A percentile compares a stretch with the other conserved stretches of the same genome.
Evolutionary conservation across 2,888 invertebrate genomes (phyloP).

Genomic region (Unio delphinus): DNA sequence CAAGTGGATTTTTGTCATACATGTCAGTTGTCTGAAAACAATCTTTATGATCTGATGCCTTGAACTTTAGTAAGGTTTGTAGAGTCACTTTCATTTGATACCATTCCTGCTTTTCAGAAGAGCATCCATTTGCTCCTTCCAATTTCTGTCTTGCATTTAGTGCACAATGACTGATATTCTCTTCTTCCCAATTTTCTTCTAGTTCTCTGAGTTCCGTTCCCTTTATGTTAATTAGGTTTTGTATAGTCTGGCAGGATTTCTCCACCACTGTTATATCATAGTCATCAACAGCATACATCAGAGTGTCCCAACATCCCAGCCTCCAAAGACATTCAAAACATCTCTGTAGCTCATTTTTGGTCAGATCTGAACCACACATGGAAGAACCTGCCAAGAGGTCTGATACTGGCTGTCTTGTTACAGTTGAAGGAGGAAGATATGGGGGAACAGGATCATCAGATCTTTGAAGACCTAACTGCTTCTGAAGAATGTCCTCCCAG

Average conservation of each 20-base stretch:
- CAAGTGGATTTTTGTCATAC: conserved; percentile 28
- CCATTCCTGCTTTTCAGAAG: no score
- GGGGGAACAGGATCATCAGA: no score
- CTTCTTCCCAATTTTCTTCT: not conserved
- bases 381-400: conserved; percentile 6
- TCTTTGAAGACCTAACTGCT: conserved; percentile 3
- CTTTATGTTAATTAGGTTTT: not conserved
- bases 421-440: no score
- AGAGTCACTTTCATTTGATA: no score
- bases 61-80: not conserved
- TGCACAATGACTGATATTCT: not conserved
- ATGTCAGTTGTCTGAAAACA: conserved; percentile 9
- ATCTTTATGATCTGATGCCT: not conserved
- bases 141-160: no score
- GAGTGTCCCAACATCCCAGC: conserved; percentile 11
- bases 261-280: conserved; percentile 35
- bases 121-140: no score
- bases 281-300: conserved; percentile 24
- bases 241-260: not conserved
- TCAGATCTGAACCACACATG: conserved; percentile 8
- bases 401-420: no score
- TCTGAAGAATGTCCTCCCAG: conserved; percentile 29
- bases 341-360: not conserved
- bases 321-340: not conserved
- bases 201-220: not conserved